Evolutionary conservation across 92 coral and sea anemone genomes (phyloP).

Genomic region (Porites cylindrica): DNA sequence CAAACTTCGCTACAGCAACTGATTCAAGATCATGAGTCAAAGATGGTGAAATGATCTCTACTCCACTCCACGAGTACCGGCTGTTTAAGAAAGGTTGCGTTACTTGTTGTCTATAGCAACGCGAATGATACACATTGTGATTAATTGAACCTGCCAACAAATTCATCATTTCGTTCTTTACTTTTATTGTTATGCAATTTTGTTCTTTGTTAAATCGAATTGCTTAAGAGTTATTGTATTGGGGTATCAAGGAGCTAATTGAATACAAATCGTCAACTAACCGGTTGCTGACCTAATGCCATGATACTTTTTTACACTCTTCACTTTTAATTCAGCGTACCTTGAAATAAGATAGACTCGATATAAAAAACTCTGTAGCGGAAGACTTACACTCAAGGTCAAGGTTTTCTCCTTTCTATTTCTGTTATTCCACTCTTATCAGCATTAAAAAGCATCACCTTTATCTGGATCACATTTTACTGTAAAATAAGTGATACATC

Average conservation of each 20-base stretch:
- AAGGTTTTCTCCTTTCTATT: no score
- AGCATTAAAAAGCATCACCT: no score
- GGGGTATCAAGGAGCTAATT: background rate
- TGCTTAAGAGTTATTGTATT: slow-evolving; percentile 8
- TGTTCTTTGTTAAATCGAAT: background rate
- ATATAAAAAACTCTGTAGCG: no score
- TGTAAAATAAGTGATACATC: no score
- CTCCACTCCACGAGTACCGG: background rate
- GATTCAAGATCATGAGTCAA: no score
- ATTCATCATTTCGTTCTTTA: background rate
- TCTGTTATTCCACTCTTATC: no score
- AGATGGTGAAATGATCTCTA: background rate
- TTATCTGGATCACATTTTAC: no score
- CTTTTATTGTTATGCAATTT: slow-evolving; percentile 33
- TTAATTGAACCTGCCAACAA: background rate
- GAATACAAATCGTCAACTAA: background rate
- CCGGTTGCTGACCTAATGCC: background rate
- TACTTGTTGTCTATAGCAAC: slow-evolving; percentile 43
- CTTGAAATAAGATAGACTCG: no score
- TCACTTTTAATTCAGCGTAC: no score
- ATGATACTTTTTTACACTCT: no score
- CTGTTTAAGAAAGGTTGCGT: slow-evolving; percentile 5
- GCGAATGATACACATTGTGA: slow-evolving; percentile 12
- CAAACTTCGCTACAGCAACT: background rate
- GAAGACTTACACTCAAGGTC: no score